Evolutionary conservation across 2,797 vertebrate genomes (phyloP), one percentile per base, ranked within the genome.

Genomic region (Malurus leucopterus): DNA sequence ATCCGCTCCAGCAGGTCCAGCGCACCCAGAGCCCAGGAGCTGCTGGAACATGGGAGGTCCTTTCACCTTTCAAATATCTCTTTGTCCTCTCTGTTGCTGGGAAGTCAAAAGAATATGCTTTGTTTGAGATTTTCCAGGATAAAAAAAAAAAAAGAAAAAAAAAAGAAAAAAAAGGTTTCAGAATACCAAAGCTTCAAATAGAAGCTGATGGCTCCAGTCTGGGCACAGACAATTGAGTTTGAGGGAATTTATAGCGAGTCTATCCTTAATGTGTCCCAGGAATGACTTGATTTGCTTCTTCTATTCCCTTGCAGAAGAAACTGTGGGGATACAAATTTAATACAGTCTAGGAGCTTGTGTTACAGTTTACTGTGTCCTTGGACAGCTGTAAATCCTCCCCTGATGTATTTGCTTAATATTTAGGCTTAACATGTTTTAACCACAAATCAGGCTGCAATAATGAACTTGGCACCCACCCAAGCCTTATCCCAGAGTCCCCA

Each of bases 251-350:
- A 96, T 94, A 89, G 92, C 89, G 87, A 95, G 75, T 74, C 93
- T 94, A 84, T 90, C 92, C 94, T 93, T 95, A 94, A 93, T 94
- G 93, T 96, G 84, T 95, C 96, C 95, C 96, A 94, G 92, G 96
- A 95, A 96, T 70, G 65, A 85, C 83, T 89, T 96, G 95, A 97
- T 96, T 96, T 97, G 95, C 96, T 95, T 95, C 44, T 95, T 96
- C 94, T 96, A 95, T 96, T 94, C 92, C 95, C 86, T 92, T 92
- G 91, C 84, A 89, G 84, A 95, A 96, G 94, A 96, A 95, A 95
- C 86, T 70, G 82, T 80, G 89, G 86, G 86, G 91, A 87, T 87
- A 93, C 67, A 94, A 55, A 92, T 96, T 93, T 94, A 97, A 96
- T 95, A 93, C 81, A 87, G 90, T 78, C 65, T 36, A 70, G 92